These are phyloP conservation scores for Clarias batrachus DNA, from an alignment of 2,113 vertebrate species.

Conservation along the genomic window DNA sequence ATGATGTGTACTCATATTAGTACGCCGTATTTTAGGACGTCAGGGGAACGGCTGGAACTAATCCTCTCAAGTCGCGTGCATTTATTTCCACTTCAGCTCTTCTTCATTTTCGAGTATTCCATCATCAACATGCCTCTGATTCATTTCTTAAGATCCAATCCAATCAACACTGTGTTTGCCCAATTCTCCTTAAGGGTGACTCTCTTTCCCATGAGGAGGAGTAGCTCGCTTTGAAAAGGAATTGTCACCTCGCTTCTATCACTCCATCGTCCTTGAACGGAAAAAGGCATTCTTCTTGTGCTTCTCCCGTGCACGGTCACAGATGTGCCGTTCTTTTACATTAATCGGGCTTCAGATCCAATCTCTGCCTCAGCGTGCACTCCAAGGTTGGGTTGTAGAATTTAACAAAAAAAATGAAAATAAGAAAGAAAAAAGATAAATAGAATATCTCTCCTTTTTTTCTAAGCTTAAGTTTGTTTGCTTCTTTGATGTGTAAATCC, in stretches of 20 bases:
- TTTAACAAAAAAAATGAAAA: background rate
- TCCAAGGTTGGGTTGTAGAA: constrained; percentile 21
- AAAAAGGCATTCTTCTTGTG: constrained; percentile 58
- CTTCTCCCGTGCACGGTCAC: constrained; percentile 33
- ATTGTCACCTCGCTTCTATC: constrained; percentile 55
- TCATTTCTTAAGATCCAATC: constrained; percentile 12
- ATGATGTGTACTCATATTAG: background rate
- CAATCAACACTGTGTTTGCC: constrained; percentile 49
- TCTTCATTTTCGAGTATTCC: constrained; percentile 11
- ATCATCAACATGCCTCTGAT: constrained; percentile 35
- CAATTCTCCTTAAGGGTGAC: constrained; percentile 46
- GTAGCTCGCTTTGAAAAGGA: constrained; percentile 59
- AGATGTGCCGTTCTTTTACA: constrained; percentile 16
- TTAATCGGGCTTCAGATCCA: constrained; percentile 52
- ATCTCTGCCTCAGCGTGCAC: constrained; percentile 25
- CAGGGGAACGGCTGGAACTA: background rate
- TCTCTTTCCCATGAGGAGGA: constrained; percentile 45
- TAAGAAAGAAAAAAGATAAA: background rate
- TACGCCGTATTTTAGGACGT: background rate
- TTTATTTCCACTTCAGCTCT: constrained; percentile 18
- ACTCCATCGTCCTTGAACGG: constrained; percentile 60
- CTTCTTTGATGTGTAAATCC: background rate
- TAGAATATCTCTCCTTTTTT: constrained; percentile 15
- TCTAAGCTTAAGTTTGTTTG: background rate
- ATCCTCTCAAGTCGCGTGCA: background rate